Percentiles rank a stretch among this genome's conserved stretches.
Evolutionary conservation across 2,113 vertebrate genomes (phyloP).

Genomic region (Bombycilla garrulus): DNA sequence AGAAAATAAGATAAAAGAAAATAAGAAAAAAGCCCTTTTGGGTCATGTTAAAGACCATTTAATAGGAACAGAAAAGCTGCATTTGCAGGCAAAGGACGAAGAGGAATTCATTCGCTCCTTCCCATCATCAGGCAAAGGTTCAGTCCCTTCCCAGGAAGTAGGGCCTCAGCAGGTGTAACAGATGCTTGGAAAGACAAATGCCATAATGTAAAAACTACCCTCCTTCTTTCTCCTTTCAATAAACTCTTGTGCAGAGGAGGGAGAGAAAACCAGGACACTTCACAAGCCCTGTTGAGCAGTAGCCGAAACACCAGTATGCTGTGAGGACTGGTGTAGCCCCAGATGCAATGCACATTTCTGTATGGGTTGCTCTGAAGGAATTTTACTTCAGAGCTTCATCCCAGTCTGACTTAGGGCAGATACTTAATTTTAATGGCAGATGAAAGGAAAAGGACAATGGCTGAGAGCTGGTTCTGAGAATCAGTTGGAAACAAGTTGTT

Average conservation of each 20-base stretch:
- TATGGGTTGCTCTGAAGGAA: background rate
- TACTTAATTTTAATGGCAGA: background rate
- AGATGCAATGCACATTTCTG: background rate
- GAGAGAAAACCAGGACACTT: background rate
- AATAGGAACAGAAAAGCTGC: background rate
- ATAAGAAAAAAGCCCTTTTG: background rate
- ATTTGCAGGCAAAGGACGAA: background rate
- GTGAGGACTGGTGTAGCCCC: background rate
- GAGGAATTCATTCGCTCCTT: background rate
- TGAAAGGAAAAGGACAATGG: background rate
- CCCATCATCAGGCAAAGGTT: fast-evolving
- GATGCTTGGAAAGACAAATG: background rate
- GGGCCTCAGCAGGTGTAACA: background rate
- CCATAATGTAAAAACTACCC: background rate
- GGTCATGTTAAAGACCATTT: background rate
- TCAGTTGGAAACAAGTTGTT: background rate
- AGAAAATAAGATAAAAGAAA: background rate
- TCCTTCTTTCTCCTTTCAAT: background rate
- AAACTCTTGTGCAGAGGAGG: background rate
- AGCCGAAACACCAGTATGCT: background rate
- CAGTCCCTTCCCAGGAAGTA: background rate
- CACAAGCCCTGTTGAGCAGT: background rate
- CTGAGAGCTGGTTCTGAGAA: background rate
- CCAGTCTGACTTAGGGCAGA: background rate
- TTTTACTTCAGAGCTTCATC: background rate